Base-by-base conservation (phyloP, 2,113 vertebrate genomes). In the Notiomystis cincta region DNA sequence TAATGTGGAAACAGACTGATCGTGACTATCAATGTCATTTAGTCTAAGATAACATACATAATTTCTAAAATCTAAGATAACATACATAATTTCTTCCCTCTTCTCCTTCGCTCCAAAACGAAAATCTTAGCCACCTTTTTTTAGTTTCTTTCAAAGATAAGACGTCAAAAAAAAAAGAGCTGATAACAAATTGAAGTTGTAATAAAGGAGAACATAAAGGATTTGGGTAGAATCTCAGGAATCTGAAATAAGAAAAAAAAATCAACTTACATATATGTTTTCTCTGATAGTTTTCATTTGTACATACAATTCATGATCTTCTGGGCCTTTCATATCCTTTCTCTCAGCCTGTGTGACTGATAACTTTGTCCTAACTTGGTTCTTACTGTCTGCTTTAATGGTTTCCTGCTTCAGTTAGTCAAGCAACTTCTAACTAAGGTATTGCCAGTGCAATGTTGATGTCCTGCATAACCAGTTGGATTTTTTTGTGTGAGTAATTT, bases 291-390 rank as follows among this genome's bases (percentile, higher is more conserved):
- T 47, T 82, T 73, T 84, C 0, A 33, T 44, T 85, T 90, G 62
- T 33, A 2, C 5, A 20, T 48, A 27, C 8, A 69, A 17, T 31
- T 21, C 31, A 14, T 40, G 19, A 33, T 44, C 18, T 50, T 67
- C 23, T 3, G 10, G 35, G 14, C 18, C 31, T 76, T 86, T 86
- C 33, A 51, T 13, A 87, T 3, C 4, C 9, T 47, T 33, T 7
- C 12, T 30, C 21, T 64, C 35, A 80, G 14, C 7, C 40, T 48
- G 6, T 0, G 0, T 54, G 38, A n/a, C 56, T 42, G 66, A 13
- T 73, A 77, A 40, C 4, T 20, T 19, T 45, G 16, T 65, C 30
- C 12, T 56, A 23, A 87, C 23, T 64, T 78, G 7, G 11, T 82
- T 89, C 47, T 62, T 56, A 44, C n/a, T 35, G 14, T 13, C 13